Percentiles rank a stretch among this genome's conserved stretches.
phyloP scores from a whole-genome alignment of 2,888 invertebrate species.

The Trissonchulus sp. region DNA sequence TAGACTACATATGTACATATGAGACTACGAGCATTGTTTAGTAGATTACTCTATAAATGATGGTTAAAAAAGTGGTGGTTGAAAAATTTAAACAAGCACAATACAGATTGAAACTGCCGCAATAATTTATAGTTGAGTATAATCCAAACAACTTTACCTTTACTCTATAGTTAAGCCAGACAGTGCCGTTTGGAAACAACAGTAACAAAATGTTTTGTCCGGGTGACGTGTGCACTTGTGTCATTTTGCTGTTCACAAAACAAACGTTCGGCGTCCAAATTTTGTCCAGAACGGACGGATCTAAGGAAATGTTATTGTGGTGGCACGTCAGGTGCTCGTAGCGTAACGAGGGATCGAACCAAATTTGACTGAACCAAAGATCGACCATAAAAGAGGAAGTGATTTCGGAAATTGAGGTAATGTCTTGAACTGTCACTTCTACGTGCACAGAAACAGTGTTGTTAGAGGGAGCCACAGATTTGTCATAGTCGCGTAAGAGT shows the following conservation, averaged over 20 bases:
- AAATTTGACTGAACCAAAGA: conserved; percentile 50
- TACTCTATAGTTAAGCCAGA: conserved; percentile 46
- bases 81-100: too few species aligned
- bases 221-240: conserved; percentile 49
- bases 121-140: too few species aligned
- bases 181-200: conserved; percentile 50
- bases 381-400: conserved; percentile 39
- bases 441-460: conserved; percentile 17
- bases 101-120: too few species aligned
- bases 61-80: too few species aligned
- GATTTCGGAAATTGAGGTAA: conserved; percentile 27
- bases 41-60: too few species aligned
- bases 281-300: conserved; percentile 38
- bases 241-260: conserved; percentile 51
- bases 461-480: background rate
- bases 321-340: background rate
- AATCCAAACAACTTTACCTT: too few species aligned
- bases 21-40: too few species aligned
- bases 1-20: too few species aligned
- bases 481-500: conserved; percentile 1
- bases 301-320: background rate
- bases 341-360: conserved; percentile 42
- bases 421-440: conserved; percentile 29
- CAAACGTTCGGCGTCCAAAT: conserved; percentile 52
- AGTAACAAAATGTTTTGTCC: conserved; percentile 47